These are phyloP conservation scores for Strix aluco DNA, from an alignment of 2,113 vertebrate genomes.

Conservation along the genomic window DNA sequence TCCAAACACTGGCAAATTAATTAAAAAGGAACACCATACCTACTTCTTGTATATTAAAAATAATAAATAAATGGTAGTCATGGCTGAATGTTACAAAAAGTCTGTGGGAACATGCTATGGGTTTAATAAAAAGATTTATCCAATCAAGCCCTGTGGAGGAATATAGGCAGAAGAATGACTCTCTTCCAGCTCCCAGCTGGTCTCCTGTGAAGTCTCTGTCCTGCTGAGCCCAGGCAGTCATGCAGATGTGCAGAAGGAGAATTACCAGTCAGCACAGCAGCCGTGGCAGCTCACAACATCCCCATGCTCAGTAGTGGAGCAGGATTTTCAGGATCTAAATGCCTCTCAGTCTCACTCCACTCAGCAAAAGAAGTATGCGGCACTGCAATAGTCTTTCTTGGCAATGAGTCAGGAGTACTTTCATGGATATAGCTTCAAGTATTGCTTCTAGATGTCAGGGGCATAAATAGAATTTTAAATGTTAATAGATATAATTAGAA, in stretches of 20 bases:
- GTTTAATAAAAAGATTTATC: not conserved
- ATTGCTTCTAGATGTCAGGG: not conserved
- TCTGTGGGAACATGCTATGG: not conserved
- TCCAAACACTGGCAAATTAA: not conserved
- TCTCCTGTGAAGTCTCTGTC: not conserved
- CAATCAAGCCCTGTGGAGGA: not conserved
- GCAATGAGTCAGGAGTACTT: not conserved
- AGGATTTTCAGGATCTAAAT: slow-evolving; percentile 7
- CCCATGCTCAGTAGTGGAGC: not conserved
- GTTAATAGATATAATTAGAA: not conserved
- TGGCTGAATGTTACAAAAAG: not conserved
- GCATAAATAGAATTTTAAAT: not conserved
- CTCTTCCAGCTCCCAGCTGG: not conserved
- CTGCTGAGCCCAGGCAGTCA: not conserved
- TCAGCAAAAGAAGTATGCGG: not conserved
- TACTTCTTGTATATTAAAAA: not conserved
- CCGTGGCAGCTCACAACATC: not conserved
- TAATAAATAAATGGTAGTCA: not conserved
- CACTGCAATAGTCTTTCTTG: not conserved
- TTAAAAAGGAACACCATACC: not conserved
- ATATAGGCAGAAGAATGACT: not conserved
- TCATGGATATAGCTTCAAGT: not conserved
- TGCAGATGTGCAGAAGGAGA: not conserved
- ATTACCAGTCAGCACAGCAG: not conserved
- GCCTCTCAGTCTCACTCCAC: not conserved